phyloP scores from a whole-genome alignment of 2,888 invertebrate genomes.

The Nysson spinosus region DNA sequence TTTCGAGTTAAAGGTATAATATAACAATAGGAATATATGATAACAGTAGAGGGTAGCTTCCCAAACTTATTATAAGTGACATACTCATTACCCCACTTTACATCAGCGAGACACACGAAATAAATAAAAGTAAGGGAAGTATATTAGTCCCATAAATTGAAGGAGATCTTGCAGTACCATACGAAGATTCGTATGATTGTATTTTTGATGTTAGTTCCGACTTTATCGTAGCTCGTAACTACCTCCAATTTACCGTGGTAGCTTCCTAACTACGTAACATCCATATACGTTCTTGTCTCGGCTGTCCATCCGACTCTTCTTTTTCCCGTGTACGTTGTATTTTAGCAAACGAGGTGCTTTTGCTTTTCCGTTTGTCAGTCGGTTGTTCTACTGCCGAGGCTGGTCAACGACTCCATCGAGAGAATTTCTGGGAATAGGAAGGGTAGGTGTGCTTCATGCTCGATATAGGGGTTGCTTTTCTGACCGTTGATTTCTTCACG shows the following conservation, averaged over 20 bases:
- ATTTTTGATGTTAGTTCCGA: constrained; percentile 37
- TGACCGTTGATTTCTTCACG: too few relatives aligned
- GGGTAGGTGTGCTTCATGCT: constrained; percentile 3
- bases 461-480: too few relatives aligned
- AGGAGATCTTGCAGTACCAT: too few relatives aligned
- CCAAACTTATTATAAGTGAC: too few relatives aligned
- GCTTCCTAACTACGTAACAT: constrained; percentile 11
- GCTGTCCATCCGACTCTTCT: background rate
- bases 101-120: too few relatives aligned
- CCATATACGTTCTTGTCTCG: constrained; percentile 11
- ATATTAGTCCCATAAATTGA: too few relatives aligned
- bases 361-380: constrained; percentile 26
- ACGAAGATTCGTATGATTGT: constrained; percentile 48
- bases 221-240: constrained; percentile 46
- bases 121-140: too few relatives aligned
- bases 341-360: background rate
- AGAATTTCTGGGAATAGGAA: constrained; percentile 28
- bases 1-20: too few relatives aligned
- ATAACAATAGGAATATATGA: too few relatives aligned
- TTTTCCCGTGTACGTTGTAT: constrained; percentile 4
- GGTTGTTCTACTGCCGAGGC: constrained; percentile 35
- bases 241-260: constrained; percentile 45
- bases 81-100: too few relatives aligned
- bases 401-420: constrained; percentile 42
- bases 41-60: too few relatives aligned